Conservation (phyloP, 2,888 invertebrate genomes). For the Pelosia muscerda region DNA sequence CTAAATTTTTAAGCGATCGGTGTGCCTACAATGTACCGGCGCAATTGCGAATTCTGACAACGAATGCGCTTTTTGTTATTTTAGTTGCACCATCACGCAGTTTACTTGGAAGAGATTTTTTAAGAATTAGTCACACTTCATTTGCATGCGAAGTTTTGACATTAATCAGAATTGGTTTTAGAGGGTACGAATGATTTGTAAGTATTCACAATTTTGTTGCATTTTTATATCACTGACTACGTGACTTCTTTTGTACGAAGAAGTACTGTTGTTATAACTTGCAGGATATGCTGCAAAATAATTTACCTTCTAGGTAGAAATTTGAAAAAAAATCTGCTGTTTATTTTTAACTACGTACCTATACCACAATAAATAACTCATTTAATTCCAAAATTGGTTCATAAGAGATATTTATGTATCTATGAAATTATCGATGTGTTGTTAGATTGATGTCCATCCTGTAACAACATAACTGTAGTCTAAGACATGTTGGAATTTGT, state of each 20-base stretch:
- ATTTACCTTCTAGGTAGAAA: background rate
- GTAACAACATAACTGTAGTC: no score
- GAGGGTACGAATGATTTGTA: constrained; percentile 18
- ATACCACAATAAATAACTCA: background rate
- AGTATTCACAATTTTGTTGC: background rate
- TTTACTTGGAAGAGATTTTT: constrained; percentile 82
- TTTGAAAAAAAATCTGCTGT: background rate
- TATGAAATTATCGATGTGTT: no score
- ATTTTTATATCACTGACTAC: background rate
- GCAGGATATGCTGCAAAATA: background rate
- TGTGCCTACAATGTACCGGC: constrained; percentile 46
- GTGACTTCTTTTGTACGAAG: no score
- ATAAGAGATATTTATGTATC: no score
- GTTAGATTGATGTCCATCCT: no score
- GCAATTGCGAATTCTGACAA: constrained; percentile 75
- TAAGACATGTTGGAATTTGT: no score
- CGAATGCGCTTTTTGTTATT: constrained; percentile 72
- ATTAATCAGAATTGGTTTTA: constrained; percentile 60
- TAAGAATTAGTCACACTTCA: constrained; percentile 74
- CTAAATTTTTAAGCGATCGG: constrained; percentile 68
- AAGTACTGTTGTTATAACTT: background rate
- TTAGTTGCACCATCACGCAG: constrained; percentile 77
- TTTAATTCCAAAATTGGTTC: no score
- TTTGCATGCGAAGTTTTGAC: constrained; percentile 54
- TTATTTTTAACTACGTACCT: background rate